Evolutionary conservation across 1,140 invertebrate species (phyloP).

Genomic region (Thaumatotibia leucotreta): DNA sequence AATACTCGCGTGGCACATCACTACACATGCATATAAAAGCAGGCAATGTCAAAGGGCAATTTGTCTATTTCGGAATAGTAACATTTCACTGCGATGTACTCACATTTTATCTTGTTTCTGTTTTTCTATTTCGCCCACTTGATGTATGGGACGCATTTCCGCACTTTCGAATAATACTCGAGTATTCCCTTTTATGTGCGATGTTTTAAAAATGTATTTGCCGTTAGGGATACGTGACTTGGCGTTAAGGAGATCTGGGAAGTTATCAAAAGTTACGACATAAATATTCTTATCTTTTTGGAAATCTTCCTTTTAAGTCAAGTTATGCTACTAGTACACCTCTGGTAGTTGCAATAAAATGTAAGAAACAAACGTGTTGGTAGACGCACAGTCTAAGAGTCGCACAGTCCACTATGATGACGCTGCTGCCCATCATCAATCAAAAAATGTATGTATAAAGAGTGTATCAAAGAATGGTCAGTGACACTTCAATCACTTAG

Average conservation of each 20-base stretch:
- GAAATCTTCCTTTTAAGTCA: too few relatives aligned
- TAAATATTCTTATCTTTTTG: constrained; percentile 14
- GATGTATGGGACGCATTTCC: constrained; percentile 68
- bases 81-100: constrained; percentile 49
- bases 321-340: too few relatives aligned
- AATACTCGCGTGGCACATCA: background rate
- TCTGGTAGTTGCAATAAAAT: too few relatives aligned
- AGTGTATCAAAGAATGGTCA: too few relatives aligned
- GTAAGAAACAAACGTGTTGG: too few relatives aligned
- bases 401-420: too few relatives aligned
- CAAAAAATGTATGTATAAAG: too few relatives aligned
- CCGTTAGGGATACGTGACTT: constrained; percentile 26
- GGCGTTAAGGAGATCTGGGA: constrained; percentile 45
- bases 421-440: too few relatives aligned
- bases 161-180: constrained; percentile 59
- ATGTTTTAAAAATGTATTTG: constrained; percentile 66
- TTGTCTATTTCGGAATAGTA: constrained; percentile 52
- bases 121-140: constrained; percentile 65
- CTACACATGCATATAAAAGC: constrained; percentile 35
- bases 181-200: constrained; percentile 64
- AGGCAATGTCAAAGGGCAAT: constrained; percentile 37
- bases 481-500: too few relatives aligned
- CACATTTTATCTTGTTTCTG: constrained; percentile 52
- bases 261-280: constrained; percentile 34
- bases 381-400: too few relatives aligned